These are phyloP conservation scores for Mormoops blainvillei DNA, from an alignment of 2,113 vertebrate species.

Conservation along the genomic window DNA sequence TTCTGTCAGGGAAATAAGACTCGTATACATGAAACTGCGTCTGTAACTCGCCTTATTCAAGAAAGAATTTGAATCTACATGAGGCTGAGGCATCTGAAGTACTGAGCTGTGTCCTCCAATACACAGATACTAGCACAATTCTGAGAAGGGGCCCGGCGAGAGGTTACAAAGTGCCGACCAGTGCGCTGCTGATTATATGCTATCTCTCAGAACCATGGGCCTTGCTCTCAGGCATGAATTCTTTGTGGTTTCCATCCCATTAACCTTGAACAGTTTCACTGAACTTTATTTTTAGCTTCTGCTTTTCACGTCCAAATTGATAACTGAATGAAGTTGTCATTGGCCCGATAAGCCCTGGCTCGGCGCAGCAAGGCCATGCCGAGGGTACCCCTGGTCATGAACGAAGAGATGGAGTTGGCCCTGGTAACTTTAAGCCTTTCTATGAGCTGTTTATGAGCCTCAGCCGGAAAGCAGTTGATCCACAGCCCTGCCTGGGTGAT, in stretches of 20 bases:
- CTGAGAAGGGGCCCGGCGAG: background rate
- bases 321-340: background rate
- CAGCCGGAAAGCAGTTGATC: background rate
- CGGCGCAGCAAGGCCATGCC: background rate
- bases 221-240: conserved; percentile 6
- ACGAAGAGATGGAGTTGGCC: background rate
- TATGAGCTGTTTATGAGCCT: background rate
- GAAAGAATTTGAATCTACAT: background rate
- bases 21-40: background rate
- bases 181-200: background rate
- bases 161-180: background rate
- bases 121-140: background rate
- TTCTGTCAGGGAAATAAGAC: background rate
- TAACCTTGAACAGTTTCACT: conserved; percentile 28
- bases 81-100: background rate
- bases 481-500: background rate
- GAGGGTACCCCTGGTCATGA: background rate
- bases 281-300: conserved; percentile 49
- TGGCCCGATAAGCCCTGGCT: background rate
- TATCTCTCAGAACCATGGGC: background rate
- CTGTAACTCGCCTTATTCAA: background rate
- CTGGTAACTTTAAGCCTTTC: background rate
- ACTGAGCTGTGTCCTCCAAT: background rate
- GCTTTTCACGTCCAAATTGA: conserved; percentile 30
- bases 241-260: conserved; percentile 34